These are phyloP conservation scores for Campylorhamphus procurvoides DNA, from an alignment of 2,113 vertebrate genomes.

Conservation along the genomic window DNA sequence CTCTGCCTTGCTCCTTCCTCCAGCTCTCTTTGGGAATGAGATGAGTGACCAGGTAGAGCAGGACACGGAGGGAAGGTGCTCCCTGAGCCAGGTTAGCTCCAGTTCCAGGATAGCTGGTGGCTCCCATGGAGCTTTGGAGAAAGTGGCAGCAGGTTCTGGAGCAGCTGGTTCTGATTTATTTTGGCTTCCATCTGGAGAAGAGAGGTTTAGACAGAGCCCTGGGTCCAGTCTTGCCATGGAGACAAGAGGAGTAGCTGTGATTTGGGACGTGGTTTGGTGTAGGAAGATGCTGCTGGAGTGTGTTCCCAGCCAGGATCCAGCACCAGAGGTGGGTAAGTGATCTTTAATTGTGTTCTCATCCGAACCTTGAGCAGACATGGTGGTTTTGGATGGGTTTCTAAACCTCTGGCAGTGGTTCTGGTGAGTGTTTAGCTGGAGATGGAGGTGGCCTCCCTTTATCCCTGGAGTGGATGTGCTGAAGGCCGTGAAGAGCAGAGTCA, in stretches of 20 bases:
- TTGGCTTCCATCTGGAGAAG: background rate
- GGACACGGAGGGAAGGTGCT: background rate
- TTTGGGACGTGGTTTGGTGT: background rate
- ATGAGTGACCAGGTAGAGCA: background rate
- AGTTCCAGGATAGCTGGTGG: rapidly evolving
- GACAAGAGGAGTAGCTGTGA: background rate
- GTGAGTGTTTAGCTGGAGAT: background rate
- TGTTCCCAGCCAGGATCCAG: background rate
- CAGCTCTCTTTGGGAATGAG: background rate
- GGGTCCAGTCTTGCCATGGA: background rate
- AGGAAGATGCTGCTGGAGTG: background rate
- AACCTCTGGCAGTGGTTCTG: background rate
- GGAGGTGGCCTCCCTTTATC: background rate
- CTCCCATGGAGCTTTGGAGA: background rate
- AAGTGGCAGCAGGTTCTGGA: background rate
- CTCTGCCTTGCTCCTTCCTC: background rate
- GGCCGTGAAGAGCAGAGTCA: rapidly evolving
- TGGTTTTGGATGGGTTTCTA: rapidly evolving
- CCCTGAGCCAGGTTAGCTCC: background rate
- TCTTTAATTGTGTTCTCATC: background rate
- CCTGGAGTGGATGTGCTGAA: background rate
- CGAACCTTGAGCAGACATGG: background rate
- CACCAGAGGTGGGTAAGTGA: background rate
- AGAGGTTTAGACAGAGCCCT: background rate
- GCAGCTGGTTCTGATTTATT: background rate